phyloP scores from a whole-genome alignment of 2,113 vertebrate genomes.

The Suncus etruscus region DNA sequence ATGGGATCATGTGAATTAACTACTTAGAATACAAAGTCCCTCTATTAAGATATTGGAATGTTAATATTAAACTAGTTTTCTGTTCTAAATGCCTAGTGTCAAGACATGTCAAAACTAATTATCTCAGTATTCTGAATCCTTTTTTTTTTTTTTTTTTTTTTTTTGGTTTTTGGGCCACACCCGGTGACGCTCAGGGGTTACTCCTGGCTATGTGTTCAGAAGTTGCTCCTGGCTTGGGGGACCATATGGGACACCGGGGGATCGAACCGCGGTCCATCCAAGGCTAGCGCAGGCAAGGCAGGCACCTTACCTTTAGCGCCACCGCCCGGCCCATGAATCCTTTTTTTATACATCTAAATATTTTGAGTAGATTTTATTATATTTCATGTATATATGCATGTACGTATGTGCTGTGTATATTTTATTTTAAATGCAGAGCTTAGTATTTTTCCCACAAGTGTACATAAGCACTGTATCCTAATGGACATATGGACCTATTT shows the following conservation, averaged over 20 bases:
- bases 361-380: conserved; percentile 26
- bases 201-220: too few species aligned
- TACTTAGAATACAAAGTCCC: neutral
- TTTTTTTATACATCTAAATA: neutral
- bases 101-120: neutral
- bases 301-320: too few species aligned
- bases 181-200: too few species aligned
- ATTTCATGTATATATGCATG: neutral
- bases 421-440: conserved; percentile 26
- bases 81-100: neutral
- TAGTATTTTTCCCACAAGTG: neutral
- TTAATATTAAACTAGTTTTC: neutral
- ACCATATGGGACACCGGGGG: too few species aligned
- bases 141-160: too few species aligned
- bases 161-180: too few species aligned
- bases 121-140: conserved; percentile 13
- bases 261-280: too few species aligned
- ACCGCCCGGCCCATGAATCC: too few species aligned
- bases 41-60: neutral
- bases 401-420: neutral
- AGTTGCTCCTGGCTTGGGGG: too few species aligned
- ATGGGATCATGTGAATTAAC: neutral
- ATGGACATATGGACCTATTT: neutral
- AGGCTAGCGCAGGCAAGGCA: too few species aligned
- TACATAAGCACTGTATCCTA: neutral